Percentiles rank a stretch among this genome's conserved stretches.
Evolutionary conservation across 2,888 invertebrate species (phyloP).

Genomic region (Mythimna vitellina): DNA sequence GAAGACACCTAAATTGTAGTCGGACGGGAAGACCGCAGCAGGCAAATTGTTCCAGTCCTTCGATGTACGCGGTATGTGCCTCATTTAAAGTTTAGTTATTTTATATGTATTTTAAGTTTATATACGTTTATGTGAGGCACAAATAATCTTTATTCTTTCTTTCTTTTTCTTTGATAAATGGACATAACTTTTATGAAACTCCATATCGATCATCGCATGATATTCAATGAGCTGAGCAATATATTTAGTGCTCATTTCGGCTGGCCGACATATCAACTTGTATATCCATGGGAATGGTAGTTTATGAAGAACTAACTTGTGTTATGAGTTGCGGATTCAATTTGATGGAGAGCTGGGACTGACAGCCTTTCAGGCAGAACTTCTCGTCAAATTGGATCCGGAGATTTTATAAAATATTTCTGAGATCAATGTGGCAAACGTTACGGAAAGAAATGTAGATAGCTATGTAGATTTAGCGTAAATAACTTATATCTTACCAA

Average conservation of each 20-base stretch:
- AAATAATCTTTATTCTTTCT: too few relatives aligned
- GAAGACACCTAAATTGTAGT: too few relatives aligned
- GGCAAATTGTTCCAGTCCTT: too few relatives aligned
- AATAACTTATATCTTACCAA: not conserved
- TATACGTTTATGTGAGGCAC: too few relatives aligned
- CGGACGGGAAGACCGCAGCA: too few relatives aligned
- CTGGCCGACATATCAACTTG: conserved; percentile 20
- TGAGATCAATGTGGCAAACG: not conserved
- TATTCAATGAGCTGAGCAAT: conserved; percentile 31
- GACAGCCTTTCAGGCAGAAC: not conserved
- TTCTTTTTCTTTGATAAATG: conserved; percentile 1
- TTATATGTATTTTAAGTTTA: too few relatives aligned
- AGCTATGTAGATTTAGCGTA: not conserved
- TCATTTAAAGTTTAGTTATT: too few relatives aligned
- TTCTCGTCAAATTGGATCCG: conserved; percentile 11
- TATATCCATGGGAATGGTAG: conserved; percentile 47
- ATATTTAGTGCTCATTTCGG: conserved; percentile 22
- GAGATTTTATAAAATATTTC: conserved; percentile 4
- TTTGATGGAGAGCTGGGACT: conserved; percentile 22
- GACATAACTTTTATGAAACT: conserved; percentile 6
- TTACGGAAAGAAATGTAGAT: not conserved
- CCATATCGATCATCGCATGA: conserved; percentile 7
- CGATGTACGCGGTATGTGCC: too few relatives aligned
- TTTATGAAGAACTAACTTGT: conserved; percentile 29
- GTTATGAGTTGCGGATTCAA: conserved; percentile 45